phyloP scores from a whole-genome alignment of 2,797 vertebrate genomes.

The Acrocephalus scirpaceus region DNA sequence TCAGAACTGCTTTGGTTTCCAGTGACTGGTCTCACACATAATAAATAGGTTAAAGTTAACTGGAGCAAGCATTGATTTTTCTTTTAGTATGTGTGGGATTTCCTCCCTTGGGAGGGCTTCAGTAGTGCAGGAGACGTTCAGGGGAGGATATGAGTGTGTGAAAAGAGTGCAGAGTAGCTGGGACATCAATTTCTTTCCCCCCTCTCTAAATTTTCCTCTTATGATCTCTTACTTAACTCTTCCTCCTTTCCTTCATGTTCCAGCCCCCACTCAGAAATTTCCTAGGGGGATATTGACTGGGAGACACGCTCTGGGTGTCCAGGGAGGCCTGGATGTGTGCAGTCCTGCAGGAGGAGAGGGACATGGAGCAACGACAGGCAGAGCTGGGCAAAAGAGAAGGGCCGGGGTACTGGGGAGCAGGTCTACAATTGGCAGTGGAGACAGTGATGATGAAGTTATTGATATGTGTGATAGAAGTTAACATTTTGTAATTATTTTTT shows the following conservation, averaged over 20 bases:
- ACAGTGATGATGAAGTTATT: neutral
- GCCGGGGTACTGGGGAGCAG: neutral
- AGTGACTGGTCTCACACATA: neutral
- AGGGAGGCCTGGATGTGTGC: neutral
- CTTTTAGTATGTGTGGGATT: neutral
- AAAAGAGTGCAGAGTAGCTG: neutral
- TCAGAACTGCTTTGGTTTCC: slow-evolving; percentile 43
- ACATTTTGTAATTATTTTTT: neutral
- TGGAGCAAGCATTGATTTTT: slow-evolving; percentile 36
- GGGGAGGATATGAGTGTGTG: neutral
- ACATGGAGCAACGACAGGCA: neutral
- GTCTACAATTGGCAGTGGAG: neutral
- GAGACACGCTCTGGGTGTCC: rapidly evolving
- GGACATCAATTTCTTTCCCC: neutral
- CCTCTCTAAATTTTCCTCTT: neutral
- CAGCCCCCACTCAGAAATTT: neutral
- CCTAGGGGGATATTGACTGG: neutral
- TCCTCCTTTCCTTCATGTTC: neutral
- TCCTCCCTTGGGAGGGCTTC: neutral
- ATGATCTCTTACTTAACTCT: neutral
- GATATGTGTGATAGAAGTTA: neutral
- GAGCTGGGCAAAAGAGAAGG: neutral
- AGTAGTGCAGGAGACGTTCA: neutral
- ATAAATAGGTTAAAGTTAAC: slow-evolving; percentile 49
- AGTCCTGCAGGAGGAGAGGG: neutral